Percentiles rank a stretch among this genome's conserved stretches.
Evolutionary conservation across 2,888 invertebrate species (phyloP).

Genomic region (Parnassius glacialis): DNA sequence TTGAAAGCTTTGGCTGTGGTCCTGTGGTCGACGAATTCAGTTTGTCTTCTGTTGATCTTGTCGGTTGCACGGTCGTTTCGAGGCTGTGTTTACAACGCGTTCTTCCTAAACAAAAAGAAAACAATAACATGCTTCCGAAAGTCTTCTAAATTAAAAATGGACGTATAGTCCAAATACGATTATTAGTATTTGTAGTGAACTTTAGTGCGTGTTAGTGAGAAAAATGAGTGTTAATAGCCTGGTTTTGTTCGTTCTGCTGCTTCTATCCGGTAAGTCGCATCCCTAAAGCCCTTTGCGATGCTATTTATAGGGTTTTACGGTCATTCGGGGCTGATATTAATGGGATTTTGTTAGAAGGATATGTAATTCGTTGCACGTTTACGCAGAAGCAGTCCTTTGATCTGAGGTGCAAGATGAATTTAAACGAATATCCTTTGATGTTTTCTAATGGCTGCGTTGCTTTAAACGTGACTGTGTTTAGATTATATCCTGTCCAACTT

Average conservation of each 20-base stretch:
- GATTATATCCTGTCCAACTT: constrained; percentile 19
- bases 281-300: constrained; percentile 55
- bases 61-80: constrained; percentile 22
- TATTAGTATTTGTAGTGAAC: constrained; percentile 33
- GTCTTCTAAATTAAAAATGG: constrained; percentile 49
- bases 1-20: too few species aligned
- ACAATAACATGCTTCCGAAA: constrained; percentile 44
- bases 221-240: constrained; percentile 62
- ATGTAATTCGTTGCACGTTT: constrained; percentile 42
- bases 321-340: constrained; percentile 66
- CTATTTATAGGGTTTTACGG: constrained; percentile 70
- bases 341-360: constrained; percentile 54
- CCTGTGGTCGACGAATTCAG: constrained; percentile 16
- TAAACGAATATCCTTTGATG: constrained; percentile 28
- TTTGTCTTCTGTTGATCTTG: constrained; percentile 40
- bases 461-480: constrained; percentile 25
- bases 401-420: constrained; percentile 30
- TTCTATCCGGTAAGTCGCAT: constrained; percentile 72
- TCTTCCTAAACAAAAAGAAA: constrained; percentile 36
- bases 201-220: constrained; percentile 42
- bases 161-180: constrained; percentile 37
- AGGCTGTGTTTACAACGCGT: constrained; percentile 35
- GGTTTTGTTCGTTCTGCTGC: constrained; percentile 54
- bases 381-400: constrained; percentile 41
- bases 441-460: constrained; percentile 21